Conservation (phyloP, 2,797 vertebrate species). For the Sorex maritimensis region DNA sequence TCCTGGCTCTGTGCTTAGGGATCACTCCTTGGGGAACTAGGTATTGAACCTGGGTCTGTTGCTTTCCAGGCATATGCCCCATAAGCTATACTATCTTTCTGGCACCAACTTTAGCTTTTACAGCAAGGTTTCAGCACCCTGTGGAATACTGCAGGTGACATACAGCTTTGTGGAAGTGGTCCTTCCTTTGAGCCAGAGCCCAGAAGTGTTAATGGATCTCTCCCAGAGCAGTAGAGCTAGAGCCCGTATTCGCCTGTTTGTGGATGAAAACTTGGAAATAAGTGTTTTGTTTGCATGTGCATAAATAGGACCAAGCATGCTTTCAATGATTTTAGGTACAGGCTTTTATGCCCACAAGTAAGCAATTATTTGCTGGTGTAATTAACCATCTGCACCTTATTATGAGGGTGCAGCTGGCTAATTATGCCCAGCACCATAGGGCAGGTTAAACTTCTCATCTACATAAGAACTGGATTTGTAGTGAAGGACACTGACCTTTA, state of each 20-base stretch:
- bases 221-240: background rate
- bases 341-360: slow-evolving; percentile 82
- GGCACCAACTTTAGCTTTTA: background rate
- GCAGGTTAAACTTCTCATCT: slow-evolving; percentile 84
- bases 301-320: slow-evolving; percentile 70
- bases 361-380: slow-evolving; percentile 84
- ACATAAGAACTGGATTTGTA: slow-evolving; percentile 67
- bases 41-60: too few species aligned
- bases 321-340: slow-evolving; percentile 82
- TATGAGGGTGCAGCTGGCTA: slow-evolving; percentile 85
- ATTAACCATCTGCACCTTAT: slow-evolving; percentile 88
- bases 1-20: too few species aligned
- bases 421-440: slow-evolving; percentile 77
- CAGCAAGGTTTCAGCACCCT: slow-evolving; percentile 5
- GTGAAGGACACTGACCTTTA: slow-evolving; percentile 82
- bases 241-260: slow-evolving; percentile 35
- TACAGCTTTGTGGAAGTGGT: background rate
- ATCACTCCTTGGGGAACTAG: too few species aligned
- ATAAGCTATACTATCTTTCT: too few species aligned
- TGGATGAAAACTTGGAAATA: slow-evolving; percentile 72
- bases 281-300: slow-evolving; percentile 74
- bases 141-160: background rate
- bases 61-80: too few species aligned
- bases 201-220: slow-evolving; percentile 18
- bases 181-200: slow-evolving; percentile 22